phyloP scores from a whole-genome alignment of 2,113 vertebrate genomes.

The Carlito syrichta region DNA sequence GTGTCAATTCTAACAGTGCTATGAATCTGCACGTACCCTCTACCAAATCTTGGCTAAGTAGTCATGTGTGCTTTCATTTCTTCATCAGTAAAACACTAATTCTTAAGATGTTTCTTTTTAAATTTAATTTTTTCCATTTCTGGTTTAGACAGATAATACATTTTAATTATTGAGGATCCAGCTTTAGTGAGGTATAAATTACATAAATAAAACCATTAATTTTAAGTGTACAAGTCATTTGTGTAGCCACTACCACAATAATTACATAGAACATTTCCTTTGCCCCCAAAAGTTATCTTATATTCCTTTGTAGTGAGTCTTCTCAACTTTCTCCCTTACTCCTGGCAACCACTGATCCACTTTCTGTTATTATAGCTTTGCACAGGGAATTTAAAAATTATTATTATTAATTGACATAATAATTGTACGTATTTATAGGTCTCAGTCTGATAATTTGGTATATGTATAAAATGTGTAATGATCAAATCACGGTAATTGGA shows the following conservation, averaged over 20 bases:
- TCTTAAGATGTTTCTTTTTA: not conserved
- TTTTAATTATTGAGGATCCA: not conserved
- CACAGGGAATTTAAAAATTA: not conserved
- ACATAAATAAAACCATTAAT: not conserved
- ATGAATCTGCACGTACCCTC: not conserved
- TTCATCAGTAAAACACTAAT: not conserved
- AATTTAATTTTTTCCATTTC: constrained; percentile 7
- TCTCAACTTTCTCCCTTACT: not conserved
- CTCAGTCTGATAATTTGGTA: not conserved
- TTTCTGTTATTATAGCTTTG: not conserved
- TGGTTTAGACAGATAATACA: too few species aligned
- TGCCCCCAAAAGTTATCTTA: not conserved
- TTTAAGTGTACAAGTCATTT: not conserved
- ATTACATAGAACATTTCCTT: not conserved
- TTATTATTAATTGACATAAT: not conserved
- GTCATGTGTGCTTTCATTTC: not conserved
- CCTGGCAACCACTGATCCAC: not conserved
- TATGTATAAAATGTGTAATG: not conserved
- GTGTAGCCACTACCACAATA: not conserved
- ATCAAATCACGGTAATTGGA: not conserved
- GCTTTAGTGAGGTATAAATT: not conserved
- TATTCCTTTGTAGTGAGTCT: not conserved
- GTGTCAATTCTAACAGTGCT: not conserved
- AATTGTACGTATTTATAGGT: not conserved
- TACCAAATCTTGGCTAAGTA: not conserved